These are phyloP conservation scores for Amiota communis DNA, from an alignment of 2,888 invertebrate species.

Conservation along the genomic window DNA sequence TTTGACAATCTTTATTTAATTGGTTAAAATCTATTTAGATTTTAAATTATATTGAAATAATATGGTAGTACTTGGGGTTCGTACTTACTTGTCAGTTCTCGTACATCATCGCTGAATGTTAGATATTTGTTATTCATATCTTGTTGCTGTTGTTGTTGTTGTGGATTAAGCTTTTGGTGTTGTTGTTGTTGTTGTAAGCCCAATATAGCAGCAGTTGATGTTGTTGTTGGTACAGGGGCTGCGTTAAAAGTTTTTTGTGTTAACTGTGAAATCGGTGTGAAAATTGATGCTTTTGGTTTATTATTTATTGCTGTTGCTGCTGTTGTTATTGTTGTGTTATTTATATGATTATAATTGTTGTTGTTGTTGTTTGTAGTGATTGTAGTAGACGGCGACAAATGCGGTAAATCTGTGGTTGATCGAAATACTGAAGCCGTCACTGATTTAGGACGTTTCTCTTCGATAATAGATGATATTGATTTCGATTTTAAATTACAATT, in stretches of 20 bases:
- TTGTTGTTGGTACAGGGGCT: constrained; percentile 48
- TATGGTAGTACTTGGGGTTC: neutral
- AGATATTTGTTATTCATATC: constrained; percentile 96
- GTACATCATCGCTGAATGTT: constrained; percentile 88
- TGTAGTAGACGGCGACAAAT: constrained; percentile 14
- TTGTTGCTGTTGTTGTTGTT: constrained; percentile 77
- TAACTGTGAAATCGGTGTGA: constrained; percentile 59
- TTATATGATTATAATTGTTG: constrained; percentile 27
- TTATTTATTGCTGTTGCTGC: constrained; percentile 27
- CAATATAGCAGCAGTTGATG: constrained; percentile 53
- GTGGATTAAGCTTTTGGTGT: constrained; percentile 40
- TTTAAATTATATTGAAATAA: no score
- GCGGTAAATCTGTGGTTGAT: constrained; percentile 32
- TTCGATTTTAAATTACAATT: constrained; percentile 41
- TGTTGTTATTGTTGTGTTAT: constrained; percentile 14
- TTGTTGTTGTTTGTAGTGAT: constrained; percentile 35
- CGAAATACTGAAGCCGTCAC: constrained; percentile 72
- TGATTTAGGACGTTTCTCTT: constrained; percentile 69
- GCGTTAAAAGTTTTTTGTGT: constrained; percentile 22
- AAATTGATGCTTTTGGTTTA: constrained; percentile 54
- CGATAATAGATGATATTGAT: constrained; percentile 39
- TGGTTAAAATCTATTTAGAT: neutral
- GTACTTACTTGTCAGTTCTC: constrained; percentile 88
- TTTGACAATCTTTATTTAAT: constrained; percentile 16
- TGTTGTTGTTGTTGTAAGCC: constrained; percentile 39